Percentiles rank a stretch among this genome's conserved stretches.
Evolutionary conservation across 2,888 invertebrate genomes (phyloP).

Genomic region (Capitulum mitella): DNA sequence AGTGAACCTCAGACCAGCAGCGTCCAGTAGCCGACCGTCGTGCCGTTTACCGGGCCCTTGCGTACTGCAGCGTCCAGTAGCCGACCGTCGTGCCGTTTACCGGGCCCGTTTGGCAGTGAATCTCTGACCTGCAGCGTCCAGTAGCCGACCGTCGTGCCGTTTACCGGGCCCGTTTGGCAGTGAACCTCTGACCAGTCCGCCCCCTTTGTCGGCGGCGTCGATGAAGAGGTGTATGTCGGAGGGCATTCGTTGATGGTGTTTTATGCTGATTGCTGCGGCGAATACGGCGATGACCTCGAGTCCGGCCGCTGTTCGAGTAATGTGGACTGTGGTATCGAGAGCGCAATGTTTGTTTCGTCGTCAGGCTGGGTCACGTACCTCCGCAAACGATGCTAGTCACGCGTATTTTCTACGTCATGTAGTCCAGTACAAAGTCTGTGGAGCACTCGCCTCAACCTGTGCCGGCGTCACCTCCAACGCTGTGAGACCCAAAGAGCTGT

Average conservation of each 20-base stretch:
- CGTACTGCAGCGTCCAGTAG: constrained; percentile 24
- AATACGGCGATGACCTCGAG: too few relatives aligned
- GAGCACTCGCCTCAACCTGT: not conserved
- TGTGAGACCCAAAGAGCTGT: too few relatives aligned
- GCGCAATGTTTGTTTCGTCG: too few relatives aligned
- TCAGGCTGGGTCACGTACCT: too few relatives aligned
- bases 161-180: not conserved
- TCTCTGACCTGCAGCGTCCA: not conserved
- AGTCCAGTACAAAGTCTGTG: not conserved
- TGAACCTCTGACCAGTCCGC: not conserved
- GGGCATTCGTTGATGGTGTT: too few relatives aligned
- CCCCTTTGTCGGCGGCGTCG: too few relatives aligned
- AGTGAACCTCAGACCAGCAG: not conserved
- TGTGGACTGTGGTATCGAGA: too few relatives aligned
- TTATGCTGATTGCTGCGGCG: too few relatives aligned
- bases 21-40: not conserved
- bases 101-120: not conserved
- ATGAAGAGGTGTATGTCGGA: too few relatives aligned
- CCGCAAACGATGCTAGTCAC: not conserved
- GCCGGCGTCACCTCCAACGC: too few relatives aligned
- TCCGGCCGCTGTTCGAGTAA: too few relatives aligned
- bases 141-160: not conserved
- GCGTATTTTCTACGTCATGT: not conserved
- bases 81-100: constrained; percentile 18
- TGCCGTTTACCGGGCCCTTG: not conserved